Percentiles rank a stretch among this genome's conserved stretches.
phyloP scores from a whole-genome alignment of 2,797 vertebrate genomes.

The Pitangus sulphuratus region DNA sequence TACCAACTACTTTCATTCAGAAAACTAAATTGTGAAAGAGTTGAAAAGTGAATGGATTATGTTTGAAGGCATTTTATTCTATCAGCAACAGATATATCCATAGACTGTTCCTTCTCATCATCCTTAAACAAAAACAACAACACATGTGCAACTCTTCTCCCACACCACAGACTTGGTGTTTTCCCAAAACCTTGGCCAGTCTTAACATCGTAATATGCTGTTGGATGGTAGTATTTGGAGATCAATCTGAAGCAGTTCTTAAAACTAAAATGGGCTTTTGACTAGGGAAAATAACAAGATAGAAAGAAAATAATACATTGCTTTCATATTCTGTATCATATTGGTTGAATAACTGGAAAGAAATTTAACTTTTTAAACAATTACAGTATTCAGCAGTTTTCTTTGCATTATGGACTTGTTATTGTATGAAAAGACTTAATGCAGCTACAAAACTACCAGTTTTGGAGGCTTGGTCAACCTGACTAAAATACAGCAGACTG shows the following conservation, averaged over 20 bases:
- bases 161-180: neutral
- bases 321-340: neutral
- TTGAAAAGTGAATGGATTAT: neutral
- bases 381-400: neutral
- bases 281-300: neutral
- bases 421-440: neutral
- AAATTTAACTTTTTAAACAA: neutral
- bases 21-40: neutral
- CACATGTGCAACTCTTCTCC: neutral
- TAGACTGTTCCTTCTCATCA: neutral
- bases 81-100: neutral
- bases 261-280: neutral
- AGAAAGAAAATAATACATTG: neutral
- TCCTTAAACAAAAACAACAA: neutral
- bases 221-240: neutral
- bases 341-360: neutral
- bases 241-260: neutral
- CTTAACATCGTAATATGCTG: neutral
- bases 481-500: neutral
- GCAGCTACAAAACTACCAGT: neutral
- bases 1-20: neutral
- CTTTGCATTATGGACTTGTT: neutral
- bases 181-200: neutral
- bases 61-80: neutral
- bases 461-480: neutral